Evolutionary conservation across 2,888 invertebrate species (phyloP).

Genomic region (Ischnura elegans): DNA sequence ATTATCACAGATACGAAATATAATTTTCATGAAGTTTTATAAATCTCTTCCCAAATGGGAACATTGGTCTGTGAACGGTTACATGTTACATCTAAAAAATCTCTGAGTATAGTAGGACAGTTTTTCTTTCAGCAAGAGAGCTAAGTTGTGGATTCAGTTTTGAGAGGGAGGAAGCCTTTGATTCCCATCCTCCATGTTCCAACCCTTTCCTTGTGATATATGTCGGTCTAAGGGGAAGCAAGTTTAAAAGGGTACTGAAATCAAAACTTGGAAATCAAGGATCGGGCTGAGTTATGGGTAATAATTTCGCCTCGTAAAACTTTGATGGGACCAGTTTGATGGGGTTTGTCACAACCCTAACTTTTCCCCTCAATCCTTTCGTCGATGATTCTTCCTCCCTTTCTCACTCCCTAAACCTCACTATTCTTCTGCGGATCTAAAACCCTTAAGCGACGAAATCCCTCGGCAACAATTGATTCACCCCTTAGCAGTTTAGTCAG

Average conservation of each 20-base stretch:
- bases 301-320: constrained; percentile 18
- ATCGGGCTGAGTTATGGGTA: not conserved
- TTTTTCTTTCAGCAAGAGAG: not conserved
- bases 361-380: not conserved
- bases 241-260: not conserved
- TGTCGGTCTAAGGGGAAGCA: not conserved
- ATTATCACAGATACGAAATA: too few species aligned
- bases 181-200: not conserved
- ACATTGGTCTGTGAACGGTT: not conserved
- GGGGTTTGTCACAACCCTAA: not conserved
- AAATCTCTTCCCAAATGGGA: too few species aligned
- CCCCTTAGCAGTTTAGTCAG: not conserved
- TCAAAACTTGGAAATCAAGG: not conserved
- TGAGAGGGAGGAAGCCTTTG: not conserved
- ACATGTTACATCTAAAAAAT: too few species aligned
- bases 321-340: not conserved
- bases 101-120: too few species aligned
- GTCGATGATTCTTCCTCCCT: not conserved
- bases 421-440: not conserved
- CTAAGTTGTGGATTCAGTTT: not conserved
- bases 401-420: not conserved
- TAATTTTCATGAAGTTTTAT: too few species aligned
- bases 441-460: not conserved
- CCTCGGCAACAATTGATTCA: constrained; percentile 6
- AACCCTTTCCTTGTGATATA: not conserved